Conservation (phyloP, 2,797 vertebrate genomes). For the Aldrovandia affinis region DNA sequence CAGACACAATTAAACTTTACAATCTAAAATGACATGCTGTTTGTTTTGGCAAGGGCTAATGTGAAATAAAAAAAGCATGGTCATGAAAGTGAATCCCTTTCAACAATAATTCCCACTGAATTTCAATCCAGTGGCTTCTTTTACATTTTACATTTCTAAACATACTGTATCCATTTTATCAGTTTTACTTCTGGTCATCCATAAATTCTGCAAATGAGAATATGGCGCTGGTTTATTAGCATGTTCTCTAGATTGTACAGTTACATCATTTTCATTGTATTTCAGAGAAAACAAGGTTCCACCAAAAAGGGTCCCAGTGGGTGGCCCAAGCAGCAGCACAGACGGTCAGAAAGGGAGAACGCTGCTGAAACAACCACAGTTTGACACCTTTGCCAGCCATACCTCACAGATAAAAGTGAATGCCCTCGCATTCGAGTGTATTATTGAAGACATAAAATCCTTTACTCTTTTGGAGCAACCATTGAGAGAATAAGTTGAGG, state of each 20-base stretch:
- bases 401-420: too few relatives aligned
- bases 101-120: conserved; percentile 24
- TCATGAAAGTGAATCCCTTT: conserved; percentile 18
- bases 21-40: conserved; percentile 27
- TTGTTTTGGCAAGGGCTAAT: conserved; percentile 20
- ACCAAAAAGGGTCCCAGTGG: too few relatives aligned
- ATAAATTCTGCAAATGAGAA: not conserved
- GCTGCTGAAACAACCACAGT: too few relatives aligned
- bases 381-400: too few relatives aligned
- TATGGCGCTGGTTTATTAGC: not conserved
- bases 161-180: not conserved
- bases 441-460: too few relatives aligned
- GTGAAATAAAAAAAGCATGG: conserved; percentile 22
- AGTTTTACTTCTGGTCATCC: conserved; percentile 1
- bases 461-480: too few relatives aligned
- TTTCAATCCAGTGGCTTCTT: not conserved
- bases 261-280: not conserved
- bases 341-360: too few relatives aligned
- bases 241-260: not conserved
- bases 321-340: too few relatives aligned
- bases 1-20: conserved; percentile 32
- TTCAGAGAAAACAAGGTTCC: not conserved
- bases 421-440: too few relatives aligned
- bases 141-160: conserved; percentile 19
- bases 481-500: too few relatives aligned